These are phyloP conservation scores for Netelia fuscicornis DNA, from an alignment of 2,888 invertebrate genomes.

Conservation along the genomic window DNA sequence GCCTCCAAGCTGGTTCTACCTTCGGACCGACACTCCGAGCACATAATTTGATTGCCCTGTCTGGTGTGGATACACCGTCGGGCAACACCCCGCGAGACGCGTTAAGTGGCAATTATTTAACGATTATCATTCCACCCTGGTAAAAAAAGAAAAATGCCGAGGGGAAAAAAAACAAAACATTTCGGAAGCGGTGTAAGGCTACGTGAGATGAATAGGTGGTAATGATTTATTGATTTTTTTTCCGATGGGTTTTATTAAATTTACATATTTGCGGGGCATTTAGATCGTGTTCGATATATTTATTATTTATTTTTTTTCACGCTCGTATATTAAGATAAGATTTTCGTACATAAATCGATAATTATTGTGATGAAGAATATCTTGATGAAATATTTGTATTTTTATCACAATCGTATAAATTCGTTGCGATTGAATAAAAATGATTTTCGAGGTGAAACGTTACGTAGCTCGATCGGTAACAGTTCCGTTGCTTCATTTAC, in stretches of 20 bases:
- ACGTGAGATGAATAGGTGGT: conserved; percentile 1
- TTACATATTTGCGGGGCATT: neutral
- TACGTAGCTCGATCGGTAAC: no score
- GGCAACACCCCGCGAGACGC: conserved; percentile 35
- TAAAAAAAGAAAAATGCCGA: conserved; percentile 7
- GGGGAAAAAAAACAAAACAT: neutral
- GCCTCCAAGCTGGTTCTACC: conserved; percentile 19
- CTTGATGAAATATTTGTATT: neutral
- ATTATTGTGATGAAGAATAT: neutral
- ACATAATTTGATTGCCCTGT: conserved; percentile 60
- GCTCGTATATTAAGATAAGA: neutral
- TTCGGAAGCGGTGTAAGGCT: neutral
- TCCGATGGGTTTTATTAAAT: neutral
- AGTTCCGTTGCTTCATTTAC: no score
- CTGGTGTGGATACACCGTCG: conserved; percentile 1
- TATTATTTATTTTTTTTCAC: neutral
- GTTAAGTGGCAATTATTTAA: conserved; percentile 65
- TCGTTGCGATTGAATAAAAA: no score
- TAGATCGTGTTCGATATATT: neutral
- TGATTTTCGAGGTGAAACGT: no score
- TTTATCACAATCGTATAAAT: neutral
- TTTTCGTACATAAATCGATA: neutral
- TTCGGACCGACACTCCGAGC: conserved; percentile 57
- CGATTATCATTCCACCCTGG: conserved; percentile 59
- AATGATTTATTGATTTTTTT: conserved; percentile 14